Percentiles rank a stretch among this genome's conserved stretches.
Evolutionary conservation across 2,113 vertebrate genomes (phyloP).

Genomic region (Dipodomys spectabilis): DNA sequence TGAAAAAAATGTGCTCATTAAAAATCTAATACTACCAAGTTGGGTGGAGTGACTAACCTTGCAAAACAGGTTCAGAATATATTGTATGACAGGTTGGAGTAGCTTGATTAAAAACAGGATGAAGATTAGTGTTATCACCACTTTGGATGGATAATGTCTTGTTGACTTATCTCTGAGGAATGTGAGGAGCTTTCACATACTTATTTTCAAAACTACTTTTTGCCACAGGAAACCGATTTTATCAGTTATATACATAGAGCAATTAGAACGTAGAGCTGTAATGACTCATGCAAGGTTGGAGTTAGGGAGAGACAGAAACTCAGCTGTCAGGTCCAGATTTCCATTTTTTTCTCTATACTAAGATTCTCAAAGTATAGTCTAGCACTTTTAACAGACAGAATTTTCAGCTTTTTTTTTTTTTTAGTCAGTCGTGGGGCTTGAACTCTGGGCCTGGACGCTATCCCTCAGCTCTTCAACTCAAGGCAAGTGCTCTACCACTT

Average conservation of each 20-base stretch:
- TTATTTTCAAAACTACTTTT: constrained; percentile 45
- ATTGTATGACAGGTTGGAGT: constrained; percentile 52
- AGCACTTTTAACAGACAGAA: too few relatives aligned
- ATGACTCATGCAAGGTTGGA: constrained; percentile 27
- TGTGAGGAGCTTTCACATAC: constrained; percentile 16
- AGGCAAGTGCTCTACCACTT: too few relatives aligned
- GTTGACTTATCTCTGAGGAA: constrained; percentile 58
- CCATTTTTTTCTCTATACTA: background rate
- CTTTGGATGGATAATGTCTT: background rate
- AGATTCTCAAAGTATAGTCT: background rate
- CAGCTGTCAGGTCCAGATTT: background rate
- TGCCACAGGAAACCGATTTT: constrained; percentile 33
- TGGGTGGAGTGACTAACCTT: constrained; percentile 23
- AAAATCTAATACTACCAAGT: constrained; percentile 4
- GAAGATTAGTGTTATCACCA: background rate
- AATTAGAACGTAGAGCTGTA: constrained; percentile 28
- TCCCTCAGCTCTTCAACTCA: too few relatives aligned
- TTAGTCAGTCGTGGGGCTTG: too few relatives aligned
- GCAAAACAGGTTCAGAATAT: constrained; percentile 61
- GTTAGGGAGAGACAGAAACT: constrained; percentile 41
- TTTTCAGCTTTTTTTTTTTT: too few relatives aligned
- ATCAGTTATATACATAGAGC: constrained; percentile 31
- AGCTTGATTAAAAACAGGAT: constrained; percentile 38
- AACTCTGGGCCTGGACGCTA: too few relatives aligned
- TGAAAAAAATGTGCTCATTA: background rate